These are phyloP conservation scores for Neostethus bicornis DNA, from an alignment of 2,797 vertebrate genomes.

Conservation along the genomic window DNA sequence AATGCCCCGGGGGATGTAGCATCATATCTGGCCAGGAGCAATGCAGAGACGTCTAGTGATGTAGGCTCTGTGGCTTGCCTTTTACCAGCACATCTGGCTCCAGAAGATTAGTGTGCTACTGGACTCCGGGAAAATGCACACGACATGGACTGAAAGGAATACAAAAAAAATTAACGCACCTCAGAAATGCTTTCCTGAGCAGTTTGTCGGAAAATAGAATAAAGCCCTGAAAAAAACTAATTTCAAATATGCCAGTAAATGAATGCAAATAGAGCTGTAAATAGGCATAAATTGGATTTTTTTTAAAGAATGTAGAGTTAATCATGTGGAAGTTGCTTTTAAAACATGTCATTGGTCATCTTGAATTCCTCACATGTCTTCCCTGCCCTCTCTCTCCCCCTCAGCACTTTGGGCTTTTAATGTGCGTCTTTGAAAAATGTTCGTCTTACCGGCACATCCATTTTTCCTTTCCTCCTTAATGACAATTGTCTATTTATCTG, in stretches of 20 bases:
- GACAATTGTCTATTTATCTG: constrained; percentile 74
- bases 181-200: constrained; percentile 52
- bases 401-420: constrained; percentile 68
- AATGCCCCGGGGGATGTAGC: constrained; percentile 74
- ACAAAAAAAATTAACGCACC: constrained; percentile 69
- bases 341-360: constrained; percentile 55
- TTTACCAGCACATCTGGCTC: constrained; percentile 78
- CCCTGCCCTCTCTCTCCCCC: constrained; percentile 64
- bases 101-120: constrained; percentile 74
- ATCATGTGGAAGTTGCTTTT: constrained; percentile 68
- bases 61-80: constrained; percentile 74
- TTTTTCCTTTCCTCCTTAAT: constrained; percentile 76
- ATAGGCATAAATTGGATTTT: constrained; percentile 67
- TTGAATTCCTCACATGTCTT: constrained; percentile 44
- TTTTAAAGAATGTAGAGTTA: constrained; percentile 52
- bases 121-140: constrained; percentile 72
- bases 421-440: constrained; percentile 72
- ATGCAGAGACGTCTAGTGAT: constrained; percentile 77
- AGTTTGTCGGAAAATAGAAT: constrained; percentile 48
- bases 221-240: constrained; percentile 53
- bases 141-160: constrained; percentile 70
- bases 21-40: constrained; percentile 77
- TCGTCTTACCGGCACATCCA: constrained; percentile 59
- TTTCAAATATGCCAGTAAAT: constrained; percentile 52
- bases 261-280: constrained; percentile 65